phyloP scores from a whole-genome alignment of 2,797 vertebrate genomes.

The Pseudochromis fuscus region DNA sequence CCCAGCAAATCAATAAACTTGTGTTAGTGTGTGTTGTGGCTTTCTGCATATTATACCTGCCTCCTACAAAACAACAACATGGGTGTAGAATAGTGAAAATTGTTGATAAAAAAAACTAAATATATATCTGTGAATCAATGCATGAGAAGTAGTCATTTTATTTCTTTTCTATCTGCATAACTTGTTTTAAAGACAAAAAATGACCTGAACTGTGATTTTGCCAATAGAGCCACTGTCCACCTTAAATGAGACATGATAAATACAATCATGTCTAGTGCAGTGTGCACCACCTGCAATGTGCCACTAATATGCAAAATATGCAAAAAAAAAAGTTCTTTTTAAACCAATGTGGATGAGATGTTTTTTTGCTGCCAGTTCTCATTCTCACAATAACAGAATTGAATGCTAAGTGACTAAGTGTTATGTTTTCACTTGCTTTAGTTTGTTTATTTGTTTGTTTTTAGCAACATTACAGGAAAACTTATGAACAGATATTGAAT shows the following conservation, averaged over 20 bases:
- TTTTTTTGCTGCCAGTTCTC: background rate
- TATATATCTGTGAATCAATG: background rate
- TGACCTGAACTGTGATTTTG: background rate
- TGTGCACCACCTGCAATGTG: background rate
- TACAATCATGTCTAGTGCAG: background rate
- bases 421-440: no score
- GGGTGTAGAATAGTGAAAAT: background rate
- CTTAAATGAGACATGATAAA: background rate
- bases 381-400: constrained; percentile 11
- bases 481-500: no score
- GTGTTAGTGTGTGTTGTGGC: constrained; percentile 15
- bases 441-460: no score
- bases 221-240: background rate
- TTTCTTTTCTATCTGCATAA: no score
- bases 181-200: background rate
- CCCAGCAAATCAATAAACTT: constrained; percentile 64
- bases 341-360: background rate
- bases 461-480: no score
- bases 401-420: background rate
- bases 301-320: background rate
- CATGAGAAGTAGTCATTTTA: background rate
- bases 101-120: background rate
- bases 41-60: constrained; percentile 16
- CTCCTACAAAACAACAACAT: background rate
- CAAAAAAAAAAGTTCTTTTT: no score